A percentile compares a stretch with the other conserved stretches of the same genome.
Conservation (phyloP, 1,140 invertebrate genomes). For the Gryllus bimaculatus region DNA sequence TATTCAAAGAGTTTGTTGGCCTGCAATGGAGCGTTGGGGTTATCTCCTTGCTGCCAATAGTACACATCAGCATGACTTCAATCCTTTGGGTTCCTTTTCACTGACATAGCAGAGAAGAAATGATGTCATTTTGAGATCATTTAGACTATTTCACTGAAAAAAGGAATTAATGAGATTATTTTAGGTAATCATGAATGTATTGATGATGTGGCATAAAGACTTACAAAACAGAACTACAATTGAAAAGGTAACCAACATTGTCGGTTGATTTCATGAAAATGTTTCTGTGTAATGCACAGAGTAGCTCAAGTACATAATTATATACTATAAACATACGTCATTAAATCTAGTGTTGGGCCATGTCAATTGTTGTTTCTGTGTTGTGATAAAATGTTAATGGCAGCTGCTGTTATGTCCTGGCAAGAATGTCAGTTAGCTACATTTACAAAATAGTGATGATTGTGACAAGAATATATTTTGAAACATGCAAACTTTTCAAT, state of each 20-base stretch:
- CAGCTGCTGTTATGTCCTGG: not conserved
- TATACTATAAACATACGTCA: not conserved
- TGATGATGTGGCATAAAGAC: too few relatives aligned
- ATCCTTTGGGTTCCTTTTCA: slow-evolving; percentile 40
- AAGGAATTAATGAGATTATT: too few relatives aligned
- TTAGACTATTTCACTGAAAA: too few relatives aligned
- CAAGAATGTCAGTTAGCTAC: not conserved
- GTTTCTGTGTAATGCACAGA: too few relatives aligned
- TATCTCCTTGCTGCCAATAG: slow-evolving; percentile 47
- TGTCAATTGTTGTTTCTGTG: not conserved
- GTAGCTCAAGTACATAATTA: not conserved
- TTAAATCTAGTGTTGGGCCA: not conserved
- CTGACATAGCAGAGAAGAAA: slow-evolving; percentile 19
- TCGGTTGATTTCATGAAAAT: too few relatives aligned
- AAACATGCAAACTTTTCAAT: not conserved
- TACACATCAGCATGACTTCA: slow-evolving; percentile 44
- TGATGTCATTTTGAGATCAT: too few relatives aligned
- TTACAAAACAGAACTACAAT: too few relatives aligned
- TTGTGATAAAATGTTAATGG: not conserved
- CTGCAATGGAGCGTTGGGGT: slow-evolving; percentile 75
- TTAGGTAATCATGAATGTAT: too few relatives aligned
- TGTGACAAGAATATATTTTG: not conserved
- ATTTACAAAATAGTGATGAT: not conserved
- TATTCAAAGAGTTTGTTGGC: slow-evolving; percentile 53
- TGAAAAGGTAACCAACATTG: too few relatives aligned